Conservation (phyloP, 2,113 vertebrate genomes). For the Ammospiza caudacuta region DNA sequence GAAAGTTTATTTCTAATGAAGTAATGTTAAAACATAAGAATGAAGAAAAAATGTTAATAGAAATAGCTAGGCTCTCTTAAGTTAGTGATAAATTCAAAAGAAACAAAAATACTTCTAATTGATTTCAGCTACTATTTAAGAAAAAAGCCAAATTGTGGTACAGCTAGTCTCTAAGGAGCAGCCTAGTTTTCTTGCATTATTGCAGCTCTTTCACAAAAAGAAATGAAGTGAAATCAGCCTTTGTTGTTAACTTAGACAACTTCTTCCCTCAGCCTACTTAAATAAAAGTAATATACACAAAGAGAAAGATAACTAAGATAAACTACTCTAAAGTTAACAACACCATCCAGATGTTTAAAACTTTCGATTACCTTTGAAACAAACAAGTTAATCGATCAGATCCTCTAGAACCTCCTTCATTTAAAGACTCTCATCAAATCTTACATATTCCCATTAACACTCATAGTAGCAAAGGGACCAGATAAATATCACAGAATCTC, state of each 20-base stretch:
- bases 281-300: constrained; percentile 13
- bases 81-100: neutral
- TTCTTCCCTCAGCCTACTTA: neutral
- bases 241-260: neutral
- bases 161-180: constrained; percentile 1
- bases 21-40: neutral
- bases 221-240: neutral
- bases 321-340: neutral
- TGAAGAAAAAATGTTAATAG: neutral
- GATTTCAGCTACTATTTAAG: constrained; percentile 15
- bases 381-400: neutral
- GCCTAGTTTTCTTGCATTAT: neutral
- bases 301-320: neutral
- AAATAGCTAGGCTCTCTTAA: neutral
- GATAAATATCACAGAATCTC: neutral
- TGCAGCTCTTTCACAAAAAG: neutral
- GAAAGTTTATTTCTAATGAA: neutral
- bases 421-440: neutral
- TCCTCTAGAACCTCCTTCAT: neutral
- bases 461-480: neutral
- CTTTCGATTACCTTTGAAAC: neutral
- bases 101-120: neutral
- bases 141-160: neutral
- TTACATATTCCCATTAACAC: neutral
- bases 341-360: neutral